Base-by-base conservation (phyloP, 2,888 invertebrate genomes). In the Thelaira solivaga region DNA sequence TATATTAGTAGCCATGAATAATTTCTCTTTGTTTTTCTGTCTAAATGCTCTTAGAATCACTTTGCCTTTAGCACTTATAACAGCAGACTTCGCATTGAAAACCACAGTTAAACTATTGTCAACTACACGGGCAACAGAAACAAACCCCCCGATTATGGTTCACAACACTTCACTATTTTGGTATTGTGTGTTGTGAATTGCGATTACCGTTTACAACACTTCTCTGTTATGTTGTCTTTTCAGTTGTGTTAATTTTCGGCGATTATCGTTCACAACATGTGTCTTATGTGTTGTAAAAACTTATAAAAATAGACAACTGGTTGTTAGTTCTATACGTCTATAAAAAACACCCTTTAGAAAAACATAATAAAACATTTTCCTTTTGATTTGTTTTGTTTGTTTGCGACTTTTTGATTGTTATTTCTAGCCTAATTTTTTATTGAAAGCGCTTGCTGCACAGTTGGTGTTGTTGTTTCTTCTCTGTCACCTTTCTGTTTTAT, bases 61-160 rank as follows among this genome's bases (percentile, higher is more conserved):
- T 10, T 29, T 34, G 16, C 67, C 47, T 18, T 49, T 55, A 45
- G 55, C 22, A 59, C 11, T 47, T 43, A 76, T 47, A 7, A 41
- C 34, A 13, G 62, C 80, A 26, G 45, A 39, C 13, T 57, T 59
- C 31, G 41, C 45, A 55, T 73, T 36, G 18, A 80, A 81, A 31
- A 41, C 31, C 4, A 77, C 72, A 62, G 47, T 80, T 5, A 75
- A 55, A 1, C 73, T 78, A 53, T 71, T 81, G 31, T 78, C 80
- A 24, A 78, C 78, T 20, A 69, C 67, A 73, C 57, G 73, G 31
- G 61, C 68, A 18, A 81, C 80, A 2, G 80, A 80, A 13, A 80
- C 49, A n/a, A n/a, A n/a, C n/a, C n/a, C n/a, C n/a, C n/a, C n/a
- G n/a, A n/a, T n/a, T n/a, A n/a, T n/a, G n/a, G n/a, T n/a, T n/a